These are phyloP conservation scores for Mirza zaza DNA, from an alignment of 2,113 vertebrate species.

Conservation along the genomic window DNA sequence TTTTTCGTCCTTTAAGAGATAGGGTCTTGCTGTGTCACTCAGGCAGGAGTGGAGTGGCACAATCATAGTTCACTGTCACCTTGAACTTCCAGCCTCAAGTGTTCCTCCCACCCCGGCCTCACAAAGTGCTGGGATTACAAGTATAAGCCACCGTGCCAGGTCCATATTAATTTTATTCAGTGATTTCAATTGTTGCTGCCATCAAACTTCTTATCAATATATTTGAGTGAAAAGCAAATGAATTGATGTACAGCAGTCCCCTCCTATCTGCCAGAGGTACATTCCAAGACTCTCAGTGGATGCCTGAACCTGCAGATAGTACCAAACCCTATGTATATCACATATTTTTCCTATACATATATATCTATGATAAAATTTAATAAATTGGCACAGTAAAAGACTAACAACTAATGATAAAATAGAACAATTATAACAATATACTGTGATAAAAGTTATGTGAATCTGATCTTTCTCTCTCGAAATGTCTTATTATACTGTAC, in stretches of 20 bases:
- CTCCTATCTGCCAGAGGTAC: background rate
- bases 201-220: background rate
- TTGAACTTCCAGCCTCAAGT: no score
- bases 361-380: background rate
- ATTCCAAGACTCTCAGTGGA: background rate
- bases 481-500: background rate
- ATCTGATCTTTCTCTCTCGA: background rate
- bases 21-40: no score
- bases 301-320: background rate
- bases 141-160: no score
- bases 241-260: background rate
- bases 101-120: no score
- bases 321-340: background rate
- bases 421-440: background rate
- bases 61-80: no score
- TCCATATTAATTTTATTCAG: background rate
- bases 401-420: background rate
- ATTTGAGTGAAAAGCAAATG: background rate
- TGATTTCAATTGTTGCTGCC: background rate
- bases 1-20: no score
- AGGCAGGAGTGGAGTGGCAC: no score
- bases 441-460: background rate
- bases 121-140: no score
- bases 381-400: background rate
- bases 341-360: background rate